Evolutionary conservation across 2,113 vertebrate species (phyloP), one percentile per base, ranked within the genome.

Genomic region (Uropsilus gracilis): DNA sequence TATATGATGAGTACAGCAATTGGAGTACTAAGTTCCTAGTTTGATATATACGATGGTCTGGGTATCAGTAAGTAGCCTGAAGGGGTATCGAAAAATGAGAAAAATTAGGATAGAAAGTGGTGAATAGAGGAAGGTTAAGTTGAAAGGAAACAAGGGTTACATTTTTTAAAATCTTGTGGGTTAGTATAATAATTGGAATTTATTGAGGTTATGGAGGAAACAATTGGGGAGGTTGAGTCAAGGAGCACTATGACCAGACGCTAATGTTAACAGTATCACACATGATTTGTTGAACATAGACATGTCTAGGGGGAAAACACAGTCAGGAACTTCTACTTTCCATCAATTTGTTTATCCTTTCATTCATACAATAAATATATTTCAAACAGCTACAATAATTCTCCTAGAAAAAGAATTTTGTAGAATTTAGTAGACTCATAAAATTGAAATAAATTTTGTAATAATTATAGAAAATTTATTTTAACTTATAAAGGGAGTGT

Each of bases 11-110:
- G 0, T 2, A 5, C 6, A 66, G 2, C 50, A 42, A 44, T 7
- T 3, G 24, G 34, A 28, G 4, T 37, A 5, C 11, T 87, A 46
- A 71, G 10, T 30, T 1, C 8, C 30, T 42, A 2, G 2, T 39
- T 34, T 22, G 30, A 28, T 30, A 22, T 4, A 1, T 42, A 26
- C 32, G 2, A 37, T 37, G 5, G 14, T 0, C 46, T 53, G 16
- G 6, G 3, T 30, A 3, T 85, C 12, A 63, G 2, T 48, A 28
- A 59, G 53, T 14, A 93, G 12, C 1, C 2, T 55, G 18, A 16
- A 0, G 17, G 2, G 6, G 22, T 48, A n/a, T n/a, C 80, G 26
- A 8, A 92, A 88, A 78, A 24, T 44, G 50, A 34, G 2, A 11
- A 69, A 63, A 72, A 6, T 14, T 20, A 92, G 18, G 11, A 10